Conservation (phyloP, 2,888 invertebrate genomes). For the Dynastes tityus region DNA sequence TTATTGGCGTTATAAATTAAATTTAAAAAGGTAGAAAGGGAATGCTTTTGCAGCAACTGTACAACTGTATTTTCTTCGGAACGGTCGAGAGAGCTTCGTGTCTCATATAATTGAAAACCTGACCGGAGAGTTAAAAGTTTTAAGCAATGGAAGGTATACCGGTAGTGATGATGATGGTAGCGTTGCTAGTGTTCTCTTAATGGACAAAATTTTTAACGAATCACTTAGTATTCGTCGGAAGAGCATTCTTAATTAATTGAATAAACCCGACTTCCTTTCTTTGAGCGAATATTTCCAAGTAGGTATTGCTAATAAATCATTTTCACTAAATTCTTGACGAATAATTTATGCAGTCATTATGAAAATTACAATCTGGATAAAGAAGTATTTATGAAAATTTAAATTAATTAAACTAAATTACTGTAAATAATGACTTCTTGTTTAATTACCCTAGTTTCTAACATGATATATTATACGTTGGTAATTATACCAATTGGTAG, state of each 20-base stretch:
- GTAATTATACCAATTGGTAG: no score
- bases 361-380: no score
- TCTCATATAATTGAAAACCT: conserved; percentile 54
- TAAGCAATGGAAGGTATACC: conserved; percentile 34
- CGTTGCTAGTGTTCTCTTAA: conserved; percentile 48
- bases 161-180: conserved; percentile 36
- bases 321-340: not conserved
- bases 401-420: no score
- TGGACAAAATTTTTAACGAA: conserved; percentile 54
- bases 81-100: conserved; percentile 47
- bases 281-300: no score
- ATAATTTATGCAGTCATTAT: no score
- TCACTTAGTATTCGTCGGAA: conserved; percentile 52
- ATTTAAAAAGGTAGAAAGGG: conserved; percentile 53
- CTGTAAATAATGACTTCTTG: no score
- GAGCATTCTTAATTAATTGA: conserved; percentile 51
- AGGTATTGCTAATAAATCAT: not conserved
- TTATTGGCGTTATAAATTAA: conserved; percentile 53
- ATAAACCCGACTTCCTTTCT: conserved; percentile 1
- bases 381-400: no score
- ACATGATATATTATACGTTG: no score
- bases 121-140: conserved; percentile 51
- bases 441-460: no score
- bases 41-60: conserved; percentile 46
- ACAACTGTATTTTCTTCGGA: conserved; percentile 51